These are phyloP conservation scores for Anser brachyrhynchus DNA, from an alignment of 2,113 vertebrate species.

Conservation along the genomic window DNA sequence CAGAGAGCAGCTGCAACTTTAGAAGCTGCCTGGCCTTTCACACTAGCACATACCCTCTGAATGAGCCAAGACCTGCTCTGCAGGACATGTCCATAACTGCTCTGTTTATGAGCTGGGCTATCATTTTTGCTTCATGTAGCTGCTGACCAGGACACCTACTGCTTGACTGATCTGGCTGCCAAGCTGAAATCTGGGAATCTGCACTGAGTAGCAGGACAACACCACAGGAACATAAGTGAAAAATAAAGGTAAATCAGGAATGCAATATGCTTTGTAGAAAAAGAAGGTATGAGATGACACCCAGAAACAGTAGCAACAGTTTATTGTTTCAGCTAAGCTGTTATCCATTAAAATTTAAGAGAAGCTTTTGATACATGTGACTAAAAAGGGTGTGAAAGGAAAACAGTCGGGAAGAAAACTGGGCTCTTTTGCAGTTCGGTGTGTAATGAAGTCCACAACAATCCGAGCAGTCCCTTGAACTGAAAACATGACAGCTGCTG, in stretches of 20 bases:
- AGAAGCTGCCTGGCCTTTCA: not conserved
- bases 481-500: not conserved
- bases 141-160: not conserved
- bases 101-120: not conserved
- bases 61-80: not conserved
- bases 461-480: not conserved
- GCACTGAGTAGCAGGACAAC: not conserved
- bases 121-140: not conserved
- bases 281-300: not conserved
- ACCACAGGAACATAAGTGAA: not conserved
- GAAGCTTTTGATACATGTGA: not conserved
- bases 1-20: not conserved
- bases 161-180: not conserved
- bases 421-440: not conserved
- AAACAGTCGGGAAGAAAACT: not conserved
- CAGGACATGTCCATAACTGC: not conserved
- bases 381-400: not conserved
- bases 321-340: not conserved
- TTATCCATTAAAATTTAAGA: not conserved
- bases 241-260: not conserved
- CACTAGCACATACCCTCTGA: not conserved
- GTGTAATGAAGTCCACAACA: not conserved
- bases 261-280: not conserved
- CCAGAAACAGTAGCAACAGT: not conserved
- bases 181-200: not conserved